These are phyloP conservation scores for Poecilia gillii DNA, from an alignment of 2,797 vertebrate genomes.

Conservation along the genomic window DNA sequence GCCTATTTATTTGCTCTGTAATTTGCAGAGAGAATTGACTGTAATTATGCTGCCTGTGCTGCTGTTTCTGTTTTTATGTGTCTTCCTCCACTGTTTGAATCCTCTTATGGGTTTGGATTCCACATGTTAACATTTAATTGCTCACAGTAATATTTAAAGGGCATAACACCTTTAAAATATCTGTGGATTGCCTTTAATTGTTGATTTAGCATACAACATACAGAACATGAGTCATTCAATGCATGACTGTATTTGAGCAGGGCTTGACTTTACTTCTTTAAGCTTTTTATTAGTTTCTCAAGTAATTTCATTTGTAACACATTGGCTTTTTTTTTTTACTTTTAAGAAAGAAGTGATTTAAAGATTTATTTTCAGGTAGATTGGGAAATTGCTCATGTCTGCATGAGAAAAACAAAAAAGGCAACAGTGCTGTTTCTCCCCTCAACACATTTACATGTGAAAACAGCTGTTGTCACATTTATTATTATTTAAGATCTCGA, in stretches of 20 bases:
- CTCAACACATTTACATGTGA: neutral
- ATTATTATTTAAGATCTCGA: neutral
- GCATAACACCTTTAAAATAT: neutral
- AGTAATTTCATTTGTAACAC: neutral
- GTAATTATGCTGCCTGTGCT: slow-evolving; percentile 53
- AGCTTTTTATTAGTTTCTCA: neutral
- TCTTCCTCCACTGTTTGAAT: slow-evolving; percentile 24
- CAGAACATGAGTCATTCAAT: neutral
- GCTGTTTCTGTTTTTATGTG: neutral
- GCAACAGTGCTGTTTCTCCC: neutral
- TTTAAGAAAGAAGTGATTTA: neutral
- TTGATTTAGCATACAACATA: neutral
- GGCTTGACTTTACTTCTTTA: neutral
- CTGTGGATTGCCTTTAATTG: neutral
- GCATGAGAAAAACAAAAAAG: neutral
- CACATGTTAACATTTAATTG: neutral
- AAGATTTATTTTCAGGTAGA: neutral
- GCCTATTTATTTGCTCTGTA: slow-evolving; percentile 52
- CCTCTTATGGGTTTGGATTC: neutral
- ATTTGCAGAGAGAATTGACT: slow-evolving; percentile 47
- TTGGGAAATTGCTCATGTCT: neutral
- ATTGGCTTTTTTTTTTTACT: neutral
- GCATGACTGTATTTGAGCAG: neutral
- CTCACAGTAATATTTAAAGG: neutral
- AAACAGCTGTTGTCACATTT: neutral